A percentile compares a stretch with the other conserved stretches of the same genome.
These are phyloP conservation scores for Catostylus mosaicus DNA, from an alignment of 30 jellyfish, hydroid and myxozoan species.

Conservation along the genomic window DNA sequence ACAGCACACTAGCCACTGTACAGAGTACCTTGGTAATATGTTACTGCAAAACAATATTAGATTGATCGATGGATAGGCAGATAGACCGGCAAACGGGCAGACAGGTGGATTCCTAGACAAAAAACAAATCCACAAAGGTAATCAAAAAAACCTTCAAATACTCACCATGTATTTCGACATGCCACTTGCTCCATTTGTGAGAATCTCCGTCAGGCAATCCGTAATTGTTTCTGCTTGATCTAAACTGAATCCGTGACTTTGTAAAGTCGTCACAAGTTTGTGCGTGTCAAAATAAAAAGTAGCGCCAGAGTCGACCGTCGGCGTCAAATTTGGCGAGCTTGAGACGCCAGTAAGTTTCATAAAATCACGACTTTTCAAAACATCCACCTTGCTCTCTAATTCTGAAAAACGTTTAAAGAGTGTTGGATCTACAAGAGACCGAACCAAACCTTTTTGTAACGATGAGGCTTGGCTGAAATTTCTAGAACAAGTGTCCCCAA, in stretches of 20 bases:
- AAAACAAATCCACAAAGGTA: neutral
- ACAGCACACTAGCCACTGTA: too few relatives aligned
- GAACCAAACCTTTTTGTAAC: neutral
- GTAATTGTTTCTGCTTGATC: slow-evolving; percentile 74
- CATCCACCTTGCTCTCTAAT: neutral
- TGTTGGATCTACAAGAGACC: neutral
- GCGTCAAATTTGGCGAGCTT: slow-evolving; percentile 16
- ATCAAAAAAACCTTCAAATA: neutral
- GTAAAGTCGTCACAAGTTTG: slow-evolving; percentile 69
- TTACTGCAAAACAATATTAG: too few relatives aligned
- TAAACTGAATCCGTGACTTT: slow-evolving; percentile 60
- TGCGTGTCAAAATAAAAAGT: slow-evolving; percentile 71
- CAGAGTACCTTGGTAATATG: too few relatives aligned
- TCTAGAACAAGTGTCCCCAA: neutral
- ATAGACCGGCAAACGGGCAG: too few relatives aligned
- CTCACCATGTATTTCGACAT: slow-evolving; percentile 72
- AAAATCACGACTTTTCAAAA: slow-evolving; percentile 24
- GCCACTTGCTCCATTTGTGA: slow-evolving; percentile 50
- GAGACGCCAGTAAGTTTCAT: slow-evolving; percentile 36
- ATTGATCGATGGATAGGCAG: too few relatives aligned
- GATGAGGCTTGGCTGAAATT: neutral
- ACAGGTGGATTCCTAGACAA: neutral
- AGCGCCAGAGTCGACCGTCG: slow-evolving; percentile 41
- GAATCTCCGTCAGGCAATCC: slow-evolving; percentile 64
- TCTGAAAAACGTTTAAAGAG: slow-evolving; percentile 12